Conservation (phyloP, 30 jellyfish, hydroid and myxozoan species). For the Hydra vulgaris region DNA sequence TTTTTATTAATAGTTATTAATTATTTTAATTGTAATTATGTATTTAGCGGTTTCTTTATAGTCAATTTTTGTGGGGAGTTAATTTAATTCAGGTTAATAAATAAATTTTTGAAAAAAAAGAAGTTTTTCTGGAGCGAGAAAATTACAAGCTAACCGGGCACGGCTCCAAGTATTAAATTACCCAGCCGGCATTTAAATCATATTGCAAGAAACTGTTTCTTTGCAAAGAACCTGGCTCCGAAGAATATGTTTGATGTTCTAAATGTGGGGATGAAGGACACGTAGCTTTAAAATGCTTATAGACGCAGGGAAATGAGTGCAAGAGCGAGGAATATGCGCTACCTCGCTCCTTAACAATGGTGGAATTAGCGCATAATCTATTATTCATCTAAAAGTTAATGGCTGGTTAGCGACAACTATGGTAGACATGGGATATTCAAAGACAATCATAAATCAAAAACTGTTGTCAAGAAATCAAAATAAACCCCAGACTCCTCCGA, state of each 20-base stretch:
- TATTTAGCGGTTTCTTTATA: no score
- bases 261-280: background rate
- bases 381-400: background rate
- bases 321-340: background rate
- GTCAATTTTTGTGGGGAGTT: no score
- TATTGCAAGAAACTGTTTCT: background rate
- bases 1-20: no score
- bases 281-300: background rate
- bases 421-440: background rate
- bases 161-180: no score
- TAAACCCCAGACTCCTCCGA: background rate
- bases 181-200: no score
- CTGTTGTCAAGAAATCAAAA: background rate
- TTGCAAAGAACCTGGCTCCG: background rate
- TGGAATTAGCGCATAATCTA: background rate
- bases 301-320: background rate
- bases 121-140: no score
- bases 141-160: no score
- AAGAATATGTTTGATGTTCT: background rate
- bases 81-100: no score
- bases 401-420: background rate
- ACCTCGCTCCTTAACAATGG: background rate
- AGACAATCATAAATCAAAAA: background rate
- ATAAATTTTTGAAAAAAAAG: no score
- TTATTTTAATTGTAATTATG: no score